Percentiles rank a stretch among this genome's conserved stretches.
Conservation (phyloP, 2,797 vertebrate species). For the Tapirus indicus region DNA sequence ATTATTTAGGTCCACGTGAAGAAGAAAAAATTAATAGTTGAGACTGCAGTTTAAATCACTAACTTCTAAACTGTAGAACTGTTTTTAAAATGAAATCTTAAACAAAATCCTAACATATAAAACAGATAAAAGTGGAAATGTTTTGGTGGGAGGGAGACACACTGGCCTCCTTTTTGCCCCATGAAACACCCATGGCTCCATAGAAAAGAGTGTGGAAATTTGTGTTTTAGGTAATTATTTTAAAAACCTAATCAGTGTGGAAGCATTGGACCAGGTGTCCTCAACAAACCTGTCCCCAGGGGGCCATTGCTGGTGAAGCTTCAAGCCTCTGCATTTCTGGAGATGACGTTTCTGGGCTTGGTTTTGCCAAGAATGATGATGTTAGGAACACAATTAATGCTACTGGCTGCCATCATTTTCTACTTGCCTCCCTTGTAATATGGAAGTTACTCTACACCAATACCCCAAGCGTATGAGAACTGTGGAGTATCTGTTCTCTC, state of each 20-base stretch:
- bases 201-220: not conserved
- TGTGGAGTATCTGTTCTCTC: too few species aligned
- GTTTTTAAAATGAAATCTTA: not conserved
- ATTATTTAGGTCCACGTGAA: not conserved
- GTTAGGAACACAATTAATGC: not conserved
- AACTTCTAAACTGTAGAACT: not conserved
- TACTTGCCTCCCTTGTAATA: not conserved
- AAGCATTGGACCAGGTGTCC: not conserved
- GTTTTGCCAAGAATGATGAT: not conserved
- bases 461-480: too few species aligned
- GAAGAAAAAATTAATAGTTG: constrained; percentile 22
- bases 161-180: not conserved
- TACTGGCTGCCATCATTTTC: not conserved
- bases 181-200: not conserved
- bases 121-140: not conserved
- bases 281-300: not conserved
- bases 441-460: not conserved
- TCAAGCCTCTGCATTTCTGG: not conserved
- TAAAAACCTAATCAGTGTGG: not conserved
- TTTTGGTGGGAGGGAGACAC: not conserved
- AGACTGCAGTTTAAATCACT: not conserved
- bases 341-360: not conserved
- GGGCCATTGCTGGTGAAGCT: not conserved
- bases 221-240: constrained; percentile 21
- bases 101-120: not conserved